Evolutionary conservation across 1,140 invertebrate genomes (phyloP).

Genomic region (Zaprionus tsacasi): DNA sequence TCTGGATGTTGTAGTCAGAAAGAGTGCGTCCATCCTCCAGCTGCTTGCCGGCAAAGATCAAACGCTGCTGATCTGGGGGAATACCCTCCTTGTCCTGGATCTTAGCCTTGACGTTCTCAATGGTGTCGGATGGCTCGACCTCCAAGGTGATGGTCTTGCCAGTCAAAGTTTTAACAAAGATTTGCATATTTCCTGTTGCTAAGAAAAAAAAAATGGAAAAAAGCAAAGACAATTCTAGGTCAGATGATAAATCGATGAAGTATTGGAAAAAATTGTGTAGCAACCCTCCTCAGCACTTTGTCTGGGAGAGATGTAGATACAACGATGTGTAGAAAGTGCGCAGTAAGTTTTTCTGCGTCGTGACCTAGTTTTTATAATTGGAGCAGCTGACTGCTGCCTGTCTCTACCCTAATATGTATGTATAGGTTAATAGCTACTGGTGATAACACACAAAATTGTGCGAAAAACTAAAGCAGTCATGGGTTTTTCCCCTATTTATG

Average conservation of each 20-base stretch:
- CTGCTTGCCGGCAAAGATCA: constrained; percentile 45
- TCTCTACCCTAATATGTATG: background rate
- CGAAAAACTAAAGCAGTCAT: background rate
- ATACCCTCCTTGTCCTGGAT: constrained; percentile 88
- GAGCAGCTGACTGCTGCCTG: constrained; percentile 1
- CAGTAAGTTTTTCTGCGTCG: constrained; percentile 41
- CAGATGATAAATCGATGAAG: constrained; percentile 86
- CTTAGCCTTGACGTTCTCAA: constrained; percentile 83
- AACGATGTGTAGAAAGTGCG: constrained; percentile 32
- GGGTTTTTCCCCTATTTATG: background rate
- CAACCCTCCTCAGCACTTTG: background rate
- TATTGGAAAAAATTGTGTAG: background rate
- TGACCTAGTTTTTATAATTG: constrained; percentile 36
- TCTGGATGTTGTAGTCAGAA: constrained; percentile 88
- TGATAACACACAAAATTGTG: background rate
- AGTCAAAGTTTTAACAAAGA: constrained; percentile 90
- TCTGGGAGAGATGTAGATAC: background rate
- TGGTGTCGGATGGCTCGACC: constrained; percentile 42
- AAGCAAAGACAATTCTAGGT: background rate
- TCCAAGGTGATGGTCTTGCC: constrained; percentile 86
- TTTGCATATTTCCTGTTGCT: constrained; percentile 96
- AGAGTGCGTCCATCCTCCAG: constrained; percentile 40
- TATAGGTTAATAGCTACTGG: constrained; percentile 1
- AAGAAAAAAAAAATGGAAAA: constrained; percentile 83
- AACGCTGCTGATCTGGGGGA: constrained; percentile 50